These are phyloP conservation scores for Pterocles burchelli DNA, from an alignment of 2,113 vertebrate species.

Conservation along the genomic window DNA sequence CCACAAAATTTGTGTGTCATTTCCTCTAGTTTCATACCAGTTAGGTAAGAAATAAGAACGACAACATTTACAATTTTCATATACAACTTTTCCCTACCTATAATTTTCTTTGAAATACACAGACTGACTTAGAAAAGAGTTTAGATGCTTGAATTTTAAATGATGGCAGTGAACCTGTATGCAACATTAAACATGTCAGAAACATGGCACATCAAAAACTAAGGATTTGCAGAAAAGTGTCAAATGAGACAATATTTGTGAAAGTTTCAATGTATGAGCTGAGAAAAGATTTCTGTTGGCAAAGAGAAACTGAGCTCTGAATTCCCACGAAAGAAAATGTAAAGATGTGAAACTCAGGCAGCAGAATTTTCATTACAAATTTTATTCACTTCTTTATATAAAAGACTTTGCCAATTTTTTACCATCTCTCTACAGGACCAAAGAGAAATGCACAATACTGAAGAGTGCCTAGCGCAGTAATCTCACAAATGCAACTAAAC, in stretches of 20 bases:
- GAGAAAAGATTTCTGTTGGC: neutral
- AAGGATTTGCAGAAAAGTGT: neutral
- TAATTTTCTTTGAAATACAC: neutral
- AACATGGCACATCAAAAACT: accelerated
- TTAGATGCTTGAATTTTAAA: neutral
- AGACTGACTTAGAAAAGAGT: neutral
- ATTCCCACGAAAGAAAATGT: neutral
- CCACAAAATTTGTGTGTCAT: neutral
- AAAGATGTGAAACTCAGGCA: neutral
- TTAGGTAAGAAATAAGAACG: neutral
- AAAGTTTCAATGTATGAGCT: neutral
- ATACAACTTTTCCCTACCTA: neutral
- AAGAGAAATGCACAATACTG: neutral
- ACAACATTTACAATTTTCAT: neutral
- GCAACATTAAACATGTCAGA: neutral
- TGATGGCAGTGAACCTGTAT: neutral
- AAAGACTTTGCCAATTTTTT: neutral
- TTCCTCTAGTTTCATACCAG: neutral
- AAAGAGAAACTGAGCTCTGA: neutral
- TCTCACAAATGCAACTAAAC: neutral
- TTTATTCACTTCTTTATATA: neutral
- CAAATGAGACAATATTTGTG: neutral
- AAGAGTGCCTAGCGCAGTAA: neutral
- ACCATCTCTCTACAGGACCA: neutral
- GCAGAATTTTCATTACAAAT: neutral